A percentile compares a stretch with the other conserved stretches of the same genome.
Conservation (phyloP, 2,113 vertebrate species). For the Pseudopipra pipra region DNA sequence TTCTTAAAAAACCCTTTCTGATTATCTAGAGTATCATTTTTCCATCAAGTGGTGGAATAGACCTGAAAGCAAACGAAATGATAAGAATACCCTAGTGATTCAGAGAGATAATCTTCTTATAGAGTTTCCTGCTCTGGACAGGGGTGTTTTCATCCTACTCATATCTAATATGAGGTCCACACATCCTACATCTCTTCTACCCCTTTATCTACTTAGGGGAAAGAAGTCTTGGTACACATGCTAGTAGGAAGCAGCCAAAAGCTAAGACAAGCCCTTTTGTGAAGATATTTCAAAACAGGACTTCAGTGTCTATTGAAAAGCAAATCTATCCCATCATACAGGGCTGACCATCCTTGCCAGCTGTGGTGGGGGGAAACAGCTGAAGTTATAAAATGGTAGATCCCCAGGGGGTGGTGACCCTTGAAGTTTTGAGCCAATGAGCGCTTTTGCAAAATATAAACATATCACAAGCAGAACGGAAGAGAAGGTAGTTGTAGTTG, state of each 20-base stretch:
- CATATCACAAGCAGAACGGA: no score
- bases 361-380: no score
- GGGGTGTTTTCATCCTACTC: not conserved
- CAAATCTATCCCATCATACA: accelerated
- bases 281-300: not conserved
- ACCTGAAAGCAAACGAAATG: not conserved
- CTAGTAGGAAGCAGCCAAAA: not conserved
- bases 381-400: no score
- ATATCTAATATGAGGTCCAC: not conserved
- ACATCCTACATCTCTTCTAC: not conserved
- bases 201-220: not conserved
- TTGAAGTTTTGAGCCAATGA: no score
- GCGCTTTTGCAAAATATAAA: no score
- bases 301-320: not conserved
- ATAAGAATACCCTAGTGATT: not conserved
- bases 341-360: not conserved
- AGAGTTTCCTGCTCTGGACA: not conserved
- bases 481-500: no score
- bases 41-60: not conserved
- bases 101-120: not conserved
- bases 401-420: no score
- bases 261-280: not conserved
- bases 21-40: not conserved
- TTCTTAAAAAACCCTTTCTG: not conserved
- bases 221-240: not conserved